Base-by-base conservation (phyloP, 1,140 invertebrate genomes). In the Solen grandis region DNA sequence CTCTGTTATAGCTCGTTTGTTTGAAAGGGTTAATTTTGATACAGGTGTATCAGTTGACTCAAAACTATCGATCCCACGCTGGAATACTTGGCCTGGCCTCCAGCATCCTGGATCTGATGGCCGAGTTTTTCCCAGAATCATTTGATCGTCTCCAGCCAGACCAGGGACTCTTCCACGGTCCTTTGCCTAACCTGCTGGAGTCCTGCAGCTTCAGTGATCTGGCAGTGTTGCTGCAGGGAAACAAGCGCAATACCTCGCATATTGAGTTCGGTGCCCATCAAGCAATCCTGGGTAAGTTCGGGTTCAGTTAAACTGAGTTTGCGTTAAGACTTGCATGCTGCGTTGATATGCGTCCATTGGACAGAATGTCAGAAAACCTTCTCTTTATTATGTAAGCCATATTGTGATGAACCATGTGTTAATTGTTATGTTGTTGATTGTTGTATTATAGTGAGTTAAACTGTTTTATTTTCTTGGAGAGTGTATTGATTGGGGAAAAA, bases 1-100 rank as follows among this genome's bases (percentile, higher is more conserved):
- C n/a, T n/a, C n/a, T n/a, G n/a, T n/a, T n/a, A n/a, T n/a, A n/a
- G n/a, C n/a, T n/a, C n/a, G n/a, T n/a, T n/a, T n/a, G n/a, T n/a
- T n/a, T n/a, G n/a, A n/a, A n/a, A n/a, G n/a, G n/a, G n/a, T n/a
- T n/a, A n/a, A n/a, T n/a, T n/a, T n/a, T n/a, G n/a, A n/a, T n/a
- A 19, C 57, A 84, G 52, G 85, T 91, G 1, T 86, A 91, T 74
- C 87, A 89, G 66, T 78, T 91, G 29, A 90, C 87, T 10, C 87
- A 90, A 77, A 91, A 91, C 78, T 91, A 90, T 74, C 70, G 89
- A 25, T 90, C 89, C 14, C 90, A 91, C 70, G 84, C 86, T 13
- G 89, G 90, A 0, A 90, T 91, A 76, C 84, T 91, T 33, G 84
- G 81, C 27, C 77, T 91, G 16, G 90, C 90, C 10, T 85, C 89